A percentile compares a stretch with the other conserved stretches of the same genome.
Conservation (phyloP, 2,888 invertebrate species). For the Scaptomyza parva region DNA sequence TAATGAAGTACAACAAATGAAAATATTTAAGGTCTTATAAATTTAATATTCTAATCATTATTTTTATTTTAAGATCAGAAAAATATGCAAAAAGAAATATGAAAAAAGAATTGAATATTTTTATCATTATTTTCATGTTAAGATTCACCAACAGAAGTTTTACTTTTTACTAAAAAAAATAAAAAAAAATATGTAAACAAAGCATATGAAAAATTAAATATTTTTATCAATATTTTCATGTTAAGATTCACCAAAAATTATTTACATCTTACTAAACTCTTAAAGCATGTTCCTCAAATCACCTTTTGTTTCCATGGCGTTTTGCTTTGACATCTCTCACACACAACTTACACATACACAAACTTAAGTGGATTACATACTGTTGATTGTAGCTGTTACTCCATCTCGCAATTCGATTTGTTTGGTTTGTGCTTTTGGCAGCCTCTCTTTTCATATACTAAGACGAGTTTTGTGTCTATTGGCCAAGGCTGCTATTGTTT, state of each 20-base stretch:
- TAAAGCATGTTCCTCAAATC: neutral
- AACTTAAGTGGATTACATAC: too few relatives aligned
- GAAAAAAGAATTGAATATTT: too few relatives aligned
- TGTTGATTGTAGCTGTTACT: neutral
- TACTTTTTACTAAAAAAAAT: too few relatives aligned
- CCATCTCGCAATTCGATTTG: constrained; percentile 19
- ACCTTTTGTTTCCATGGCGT: constrained; percentile 12
- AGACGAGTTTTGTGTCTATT: constrained; percentile 29
- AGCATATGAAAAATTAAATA: neutral
- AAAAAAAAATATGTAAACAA: too few relatives aligned
- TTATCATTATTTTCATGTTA: too few relatives aligned
- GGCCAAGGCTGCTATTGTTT: constrained; percentile 35
- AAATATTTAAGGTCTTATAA: too few relatives aligned
- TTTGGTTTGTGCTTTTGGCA: constrained; percentile 24
- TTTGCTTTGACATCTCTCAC: neutral
- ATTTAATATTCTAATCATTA: too few relatives aligned
- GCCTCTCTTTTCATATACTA: neutral
- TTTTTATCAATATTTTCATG: neutral
- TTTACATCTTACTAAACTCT: neutral
- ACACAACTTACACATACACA: neutral
- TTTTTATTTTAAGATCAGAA: too few relatives aligned
- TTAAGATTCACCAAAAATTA: neutral
- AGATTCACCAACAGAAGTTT: too few relatives aligned
- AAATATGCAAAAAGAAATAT: too few relatives aligned
- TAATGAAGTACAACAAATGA: too few relatives aligned